Percentiles rank a stretch among this genome's conserved stretches.
These are phyloP conservation scores for Aptenodytes patagonicus DNA, from an alignment of 2,113 vertebrate genomes.

Conservation along the genomic window DNA sequence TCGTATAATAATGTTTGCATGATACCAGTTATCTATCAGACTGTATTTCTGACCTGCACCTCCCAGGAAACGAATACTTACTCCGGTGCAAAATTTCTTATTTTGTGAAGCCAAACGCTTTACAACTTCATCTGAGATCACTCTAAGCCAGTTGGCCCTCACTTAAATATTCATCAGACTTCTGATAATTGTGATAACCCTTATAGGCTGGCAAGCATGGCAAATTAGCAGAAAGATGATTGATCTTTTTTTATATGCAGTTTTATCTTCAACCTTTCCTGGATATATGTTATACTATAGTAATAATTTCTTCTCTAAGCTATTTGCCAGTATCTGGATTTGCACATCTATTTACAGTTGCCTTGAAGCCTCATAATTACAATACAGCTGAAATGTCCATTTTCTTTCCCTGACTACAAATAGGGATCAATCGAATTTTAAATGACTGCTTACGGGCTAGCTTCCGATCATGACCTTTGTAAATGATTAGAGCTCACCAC, in stretches of 20 bases:
- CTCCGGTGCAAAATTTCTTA: background rate
- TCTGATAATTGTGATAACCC: slow-evolving; percentile 81
- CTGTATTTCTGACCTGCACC: background rate
- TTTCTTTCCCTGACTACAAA: slow-evolving; percentile 86
- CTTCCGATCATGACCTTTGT: slow-evolving; percentile 91
- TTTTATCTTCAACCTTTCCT: slow-evolving; percentile 82
- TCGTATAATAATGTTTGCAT: background rate
- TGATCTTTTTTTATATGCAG: slow-evolving; percentile 76
- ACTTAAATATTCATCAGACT: slow-evolving; percentile 71
- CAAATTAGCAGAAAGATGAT: slow-evolving; percentile 79
- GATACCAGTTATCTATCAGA: background rate
- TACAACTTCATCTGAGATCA: background rate
- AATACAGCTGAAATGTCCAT: slow-evolving; percentile 85
- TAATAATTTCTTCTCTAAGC: slow-evolving; percentile 80
- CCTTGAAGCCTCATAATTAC: slow-evolving; percentile 85
- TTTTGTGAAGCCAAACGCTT: background rate
- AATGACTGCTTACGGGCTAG: slow-evolving; percentile 81
- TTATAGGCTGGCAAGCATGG: slow-evolving; percentile 60
- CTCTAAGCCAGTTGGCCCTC: slow-evolving; percentile 47
- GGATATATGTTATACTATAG: slow-evolving; percentile 64
- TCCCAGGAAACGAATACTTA: background rate
- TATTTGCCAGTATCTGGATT: slow-evolving; percentile 76
- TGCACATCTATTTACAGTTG: slow-evolving; percentile 83
- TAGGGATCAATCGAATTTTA: slow-evolving; percentile 89
- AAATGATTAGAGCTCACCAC: slow-evolving; percentile 88